Base-by-base conservation (phyloP, 2,113 vertebrate genomes). In the Dasypus novemcinctus region DNA sequence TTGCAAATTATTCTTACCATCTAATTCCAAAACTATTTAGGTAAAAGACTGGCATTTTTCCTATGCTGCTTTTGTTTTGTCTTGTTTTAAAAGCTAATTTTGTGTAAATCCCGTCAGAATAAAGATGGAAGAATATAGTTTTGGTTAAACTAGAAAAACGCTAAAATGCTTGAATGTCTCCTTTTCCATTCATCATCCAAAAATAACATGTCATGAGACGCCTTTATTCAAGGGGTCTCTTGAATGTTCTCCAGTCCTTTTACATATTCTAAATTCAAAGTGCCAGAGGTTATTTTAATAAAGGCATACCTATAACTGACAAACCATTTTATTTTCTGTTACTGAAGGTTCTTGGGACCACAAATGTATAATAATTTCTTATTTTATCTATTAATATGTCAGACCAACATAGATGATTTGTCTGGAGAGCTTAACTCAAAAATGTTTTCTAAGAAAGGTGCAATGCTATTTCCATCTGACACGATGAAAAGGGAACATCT, bases 391-490 rank as follows among this genome's bases (percentile, higher is more conserved):
- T 57, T 63, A 80, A 87, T 79, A 81, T 88, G 7, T 10, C 81
- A 95, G 76, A 93, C 13, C 31, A 96, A 91, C 38, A 59, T 7
- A 63, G 52, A 80, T 63, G 15, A 95, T 76, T 88, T 84, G 17
- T 80, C 93, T 93, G 83, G 61, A 80, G 29, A 92, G 38, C 38
- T 81, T 81, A 81, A 91, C 31, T 71, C 7, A 87, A 68, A 93
- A 72, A 90, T 63, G 63, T 79, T 75, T 82, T 27, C 80, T 54
- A 20, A 87, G 87, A 90, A 84, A 71, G 23, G 13, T 71, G 80
- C 84, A 80, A 79, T 88, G 17, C 27, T 71, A 91, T 86, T 92
- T 96, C 89, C 64, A 92, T 84, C 69, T 96, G n/a, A 90, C 68
- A 78, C 3, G 14, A 94, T 88, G 21, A 71, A 64, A 81, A 96